Base-by-base conservation (phyloP, 2,888 invertebrate genomes). In the Apamea crenata region DNA sequence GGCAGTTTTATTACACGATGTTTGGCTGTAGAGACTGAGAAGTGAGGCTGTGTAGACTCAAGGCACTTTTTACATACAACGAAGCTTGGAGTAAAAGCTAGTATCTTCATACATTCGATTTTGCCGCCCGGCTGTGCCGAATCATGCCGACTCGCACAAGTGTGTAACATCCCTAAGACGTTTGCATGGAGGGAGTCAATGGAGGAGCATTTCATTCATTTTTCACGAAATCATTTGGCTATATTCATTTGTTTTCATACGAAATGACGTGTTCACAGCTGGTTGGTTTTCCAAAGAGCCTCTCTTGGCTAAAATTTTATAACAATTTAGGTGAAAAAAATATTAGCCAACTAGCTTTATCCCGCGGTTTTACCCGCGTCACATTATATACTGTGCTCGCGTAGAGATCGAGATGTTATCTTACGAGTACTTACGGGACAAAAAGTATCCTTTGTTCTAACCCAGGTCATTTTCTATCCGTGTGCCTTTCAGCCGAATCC, bases 201-300 rank as follows among this genome's bases (percentile, higher is more conserved):
- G 8, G 36, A 14, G 21, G 10, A 36, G n/a, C 25, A 2, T n/a
- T 50, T n/a, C 59, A 82, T 66, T 82, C n/a, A 82, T 80, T 80
- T 74, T 59, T 80, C 56, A 80, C 56, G 5, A 82, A 82, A 59
- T 40, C 25, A 74, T 80, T 80, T 82, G 56, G 56, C 74, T 82
- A 47, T 18, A n/a, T 74, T 74, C 12, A 21, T 82, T 59, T 66
- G 36, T 66, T 82, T 74, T 65, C 53, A 47, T 25, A 25, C 10
- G 10, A 66, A 56, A 82, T 65, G 25, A 73, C 65, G 8, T 72
- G 12, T 63, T 72, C 32, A 8, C 81, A 32, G 61, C 25, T 50
- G 50, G 71, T 40, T 77, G 50, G 36, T 29, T 40, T 61, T 77
- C 8, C 0, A 6, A 77, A 40, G 5, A 77, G 63, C 25, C 18